Base-by-base conservation (phyloP, 30 jellyfish, hydroid and myxozoan genomes). In the Nemopilema nomurai region DNA sequence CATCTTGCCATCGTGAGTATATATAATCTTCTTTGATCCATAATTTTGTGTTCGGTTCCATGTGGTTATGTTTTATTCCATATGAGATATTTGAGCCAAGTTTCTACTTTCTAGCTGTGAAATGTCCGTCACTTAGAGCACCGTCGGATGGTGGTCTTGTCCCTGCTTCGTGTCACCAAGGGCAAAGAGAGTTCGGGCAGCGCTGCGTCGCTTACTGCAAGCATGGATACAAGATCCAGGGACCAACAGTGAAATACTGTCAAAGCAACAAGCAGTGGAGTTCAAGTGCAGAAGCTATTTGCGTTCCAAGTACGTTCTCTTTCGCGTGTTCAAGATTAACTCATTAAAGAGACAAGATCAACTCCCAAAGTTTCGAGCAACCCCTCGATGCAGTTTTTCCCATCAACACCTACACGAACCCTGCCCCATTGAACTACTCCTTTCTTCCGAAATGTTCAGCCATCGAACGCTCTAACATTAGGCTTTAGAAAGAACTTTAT, bases 201-300 rank as follows among this genome's bases (percentile, higher is more conserved):
- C 96, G 99, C 33, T 94, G 99, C 81, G 97, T 94, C 62, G 82
- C 96, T 28, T 94, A 94, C 83, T 94, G 99, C 76, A 75, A 76
- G 23, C 93, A 85, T 85, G 99, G 99, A 4, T 94, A 79, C 88
- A 68, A 75, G 25, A 66, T 84, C 16, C 85, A 71, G 0, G 99
- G 99, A 67, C 97, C 97, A 23, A 71, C 99, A 51, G 91, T 97
- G 16, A 94, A 89, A 71, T 94, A 94, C 65, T 94, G 99, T 74
- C 96, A 83, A 31, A 96, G 96, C 62, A 95, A 90, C 84, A 84
- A 81, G 81, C 63, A 33, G 50, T 94, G 99, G 99, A 84, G 89
- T 26, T 49, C 76, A 17, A 66, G 51, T 28, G 89, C 89, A 1
- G 67, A 71, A 0, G 71, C 76, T 18, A 78, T 77, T 23, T 94